Evolutionary conservation across 2,888 invertebrate species (phyloP), one percentile per base, ranked within the genome.

Genomic region (Galerucella nymphaeae): DNA sequence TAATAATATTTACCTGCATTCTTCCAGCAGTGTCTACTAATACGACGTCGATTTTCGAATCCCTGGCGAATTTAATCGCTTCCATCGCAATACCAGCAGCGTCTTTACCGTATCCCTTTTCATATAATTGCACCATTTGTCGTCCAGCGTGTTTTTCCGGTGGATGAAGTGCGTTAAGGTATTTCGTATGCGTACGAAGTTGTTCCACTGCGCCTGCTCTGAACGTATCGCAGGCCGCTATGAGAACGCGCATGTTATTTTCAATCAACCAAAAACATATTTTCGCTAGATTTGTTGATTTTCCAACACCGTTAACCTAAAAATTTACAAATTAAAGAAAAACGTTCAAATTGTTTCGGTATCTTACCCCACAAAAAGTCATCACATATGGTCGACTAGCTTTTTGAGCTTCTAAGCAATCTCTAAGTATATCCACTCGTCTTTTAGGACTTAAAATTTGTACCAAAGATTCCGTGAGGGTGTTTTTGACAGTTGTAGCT

Each of bases 181-280:
- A 96, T 0, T 95, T 89, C 74, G 93, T 94, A 87, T 99, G 99
- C 0, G 99, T 99, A 53, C 98, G 91, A 79, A 99, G 89, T 86
- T 99, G 99, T 85, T 99, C 99, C 0, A 99, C 99, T 30, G 99
- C 99, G 73, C 99, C 99, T 0, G 99, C 99, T 81, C 99, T 91
- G 90, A 99, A 99, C 57, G 99, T 99, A 88, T 99, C 99, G 85
- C 99, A 99, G 20, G 99, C 99, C 9, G 99, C 99, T 77, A 99
- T 98, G 83, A 99, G 88, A 48, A 99, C 99, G 48, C 94, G 93
- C 85, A 97, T 91, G 81, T 96, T 94, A 87, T 99, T 99, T 88
- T 99, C 99, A 76, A 99, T 96, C 80, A 99, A 88, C 99, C 99
- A 99, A 88, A 99, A 99, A 82, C 98, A 97, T 80, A 99, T 98